phyloP scores from a whole-genome alignment of 2,113 vertebrate species.

The Damaliscus lunatus region DNA sequence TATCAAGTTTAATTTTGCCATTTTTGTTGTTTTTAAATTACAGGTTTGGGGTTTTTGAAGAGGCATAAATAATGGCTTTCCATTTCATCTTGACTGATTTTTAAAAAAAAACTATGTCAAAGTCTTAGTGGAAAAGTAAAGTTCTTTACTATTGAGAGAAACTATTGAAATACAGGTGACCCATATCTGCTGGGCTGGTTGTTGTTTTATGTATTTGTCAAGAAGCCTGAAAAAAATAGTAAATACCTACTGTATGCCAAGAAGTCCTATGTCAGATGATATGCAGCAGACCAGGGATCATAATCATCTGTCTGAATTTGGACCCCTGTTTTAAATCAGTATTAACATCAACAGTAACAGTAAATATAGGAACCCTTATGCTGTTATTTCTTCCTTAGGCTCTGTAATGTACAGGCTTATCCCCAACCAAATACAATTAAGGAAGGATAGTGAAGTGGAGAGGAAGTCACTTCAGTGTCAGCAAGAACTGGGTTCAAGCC shows the following conservation, averaged over 20 bases:
- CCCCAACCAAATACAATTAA: neutral
- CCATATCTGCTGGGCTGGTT: neutral
- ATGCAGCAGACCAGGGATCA: neutral
- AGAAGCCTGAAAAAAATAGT: neutral
- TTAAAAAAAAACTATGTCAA: neutral
- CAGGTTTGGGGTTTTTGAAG: constrained; percentile 59
- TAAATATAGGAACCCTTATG: neutral
- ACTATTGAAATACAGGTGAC: neutral
- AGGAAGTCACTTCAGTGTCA: neutral
- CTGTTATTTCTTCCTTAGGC: neutral
- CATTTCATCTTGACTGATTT: constrained; percentile 30
- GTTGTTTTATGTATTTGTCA: neutral
- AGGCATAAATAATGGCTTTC: constrained; percentile 52
- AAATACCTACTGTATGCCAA: neutral
- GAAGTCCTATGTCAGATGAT: neutral
- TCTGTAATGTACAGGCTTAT: neutral
- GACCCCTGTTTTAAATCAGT: neutral
- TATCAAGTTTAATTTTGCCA: constrained; percentile 75
- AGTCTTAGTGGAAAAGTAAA: neutral
- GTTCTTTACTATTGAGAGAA: neutral
- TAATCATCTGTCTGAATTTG: neutral
- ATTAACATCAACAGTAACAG: neutral
- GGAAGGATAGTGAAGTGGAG: neutral
- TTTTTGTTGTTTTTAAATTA: constrained; percentile 68
- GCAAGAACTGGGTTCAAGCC: neutral